Percentiles rank a stretch among this genome's conserved stretches.
Conservation (phyloP, 2,888 invertebrate species). For the Trichogramma evanescens region DNA sequence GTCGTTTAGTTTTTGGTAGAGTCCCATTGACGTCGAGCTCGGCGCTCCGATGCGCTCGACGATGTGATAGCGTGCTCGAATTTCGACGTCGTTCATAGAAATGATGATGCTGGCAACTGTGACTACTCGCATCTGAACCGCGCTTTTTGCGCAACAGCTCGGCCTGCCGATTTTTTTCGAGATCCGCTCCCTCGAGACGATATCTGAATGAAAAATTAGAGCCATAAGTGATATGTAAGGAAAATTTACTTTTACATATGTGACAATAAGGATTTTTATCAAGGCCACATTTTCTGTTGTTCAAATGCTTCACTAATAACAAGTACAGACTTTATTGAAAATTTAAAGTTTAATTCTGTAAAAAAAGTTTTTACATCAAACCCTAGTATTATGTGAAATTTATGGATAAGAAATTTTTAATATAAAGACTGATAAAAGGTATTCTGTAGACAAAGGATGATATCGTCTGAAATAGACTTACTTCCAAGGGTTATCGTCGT, state of each 20-base stretch:
- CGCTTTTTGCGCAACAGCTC: conserved; percentile 30
- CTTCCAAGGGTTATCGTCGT: conserved; percentile 45
- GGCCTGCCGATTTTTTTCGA: conserved; percentile 36
- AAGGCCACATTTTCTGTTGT: too few species aligned
- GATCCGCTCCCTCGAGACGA: conserved; percentile 40
- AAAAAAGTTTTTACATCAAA: too few species aligned
- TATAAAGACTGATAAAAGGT: too few species aligned
- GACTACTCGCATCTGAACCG: conserved; percentile 12
- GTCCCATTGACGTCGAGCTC: conserved; percentile 25
- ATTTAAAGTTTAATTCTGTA: too few species aligned
- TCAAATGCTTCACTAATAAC: too few species aligned
- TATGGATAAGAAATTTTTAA: too few species aligned
- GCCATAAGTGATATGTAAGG: too few species aligned
- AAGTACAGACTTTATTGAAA: too few species aligned
- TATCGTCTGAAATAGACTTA: conserved; percentile 20
- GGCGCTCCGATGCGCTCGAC: conserved; percentile 20
- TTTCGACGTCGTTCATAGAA: conserved; percentile 14
- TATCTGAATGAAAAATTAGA: conserved; percentile 28
- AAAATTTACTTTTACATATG: too few species aligned
- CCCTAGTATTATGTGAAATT: too few species aligned
- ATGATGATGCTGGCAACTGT: conserved; percentile 13
- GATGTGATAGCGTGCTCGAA: conserved; percentile 17
- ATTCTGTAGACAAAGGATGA: too few species aligned
- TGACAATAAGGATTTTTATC: too few species aligned
- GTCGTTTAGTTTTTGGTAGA: conserved; percentile 33